Percentiles rank a stretch among this genome's conserved stretches.
phyloP scores from a whole-genome alignment of 2,797 vertebrate species.

The Phrynocephalus vlangalii region DNA sequence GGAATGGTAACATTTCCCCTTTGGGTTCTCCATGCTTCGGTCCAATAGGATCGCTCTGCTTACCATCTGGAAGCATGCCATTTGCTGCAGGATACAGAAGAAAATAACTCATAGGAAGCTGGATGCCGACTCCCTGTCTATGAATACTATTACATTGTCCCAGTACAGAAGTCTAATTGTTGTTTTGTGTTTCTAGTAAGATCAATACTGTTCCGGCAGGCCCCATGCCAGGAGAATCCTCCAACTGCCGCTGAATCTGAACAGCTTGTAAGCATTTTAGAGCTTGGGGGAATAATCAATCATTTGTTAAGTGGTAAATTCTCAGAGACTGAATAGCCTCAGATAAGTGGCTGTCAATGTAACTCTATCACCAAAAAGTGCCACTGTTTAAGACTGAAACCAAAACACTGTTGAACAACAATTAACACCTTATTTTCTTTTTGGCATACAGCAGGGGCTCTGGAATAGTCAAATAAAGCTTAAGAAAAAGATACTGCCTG shows the following conservation, averaged over 20 bases:
- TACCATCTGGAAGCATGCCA: not conserved
- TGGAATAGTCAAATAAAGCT: not conserved
- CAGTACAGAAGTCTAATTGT: not conserved
- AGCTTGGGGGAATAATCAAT: not conserved
- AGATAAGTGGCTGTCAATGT: not conserved
- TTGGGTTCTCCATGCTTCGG: not conserved
- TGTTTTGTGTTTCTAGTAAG: not conserved
- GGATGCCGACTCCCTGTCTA: not conserved
- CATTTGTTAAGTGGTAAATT: not conserved
- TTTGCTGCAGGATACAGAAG: slow-evolving; percentile 9
- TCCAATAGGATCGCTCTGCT: not conserved
- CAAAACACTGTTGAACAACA: not conserved
- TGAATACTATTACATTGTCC: not conserved
- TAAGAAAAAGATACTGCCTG: too few relatives aligned
- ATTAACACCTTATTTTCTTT: not conserved
- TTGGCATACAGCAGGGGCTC: not conserved
- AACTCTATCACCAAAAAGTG: not conserved
- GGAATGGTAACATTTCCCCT: not conserved
- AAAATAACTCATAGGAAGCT: not conserved
- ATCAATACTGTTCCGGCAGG: not conserved
- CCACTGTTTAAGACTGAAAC: not conserved
- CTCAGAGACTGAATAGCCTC: slow-evolving; percentile 8
- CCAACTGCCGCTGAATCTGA: slow-evolving; percentile 1
- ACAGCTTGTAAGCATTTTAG: not conserved
- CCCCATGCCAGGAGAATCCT: slow-evolving; percentile 2